Conservation (phyloP, 2,888 invertebrate species). For the Athalia circularis region DNA sequence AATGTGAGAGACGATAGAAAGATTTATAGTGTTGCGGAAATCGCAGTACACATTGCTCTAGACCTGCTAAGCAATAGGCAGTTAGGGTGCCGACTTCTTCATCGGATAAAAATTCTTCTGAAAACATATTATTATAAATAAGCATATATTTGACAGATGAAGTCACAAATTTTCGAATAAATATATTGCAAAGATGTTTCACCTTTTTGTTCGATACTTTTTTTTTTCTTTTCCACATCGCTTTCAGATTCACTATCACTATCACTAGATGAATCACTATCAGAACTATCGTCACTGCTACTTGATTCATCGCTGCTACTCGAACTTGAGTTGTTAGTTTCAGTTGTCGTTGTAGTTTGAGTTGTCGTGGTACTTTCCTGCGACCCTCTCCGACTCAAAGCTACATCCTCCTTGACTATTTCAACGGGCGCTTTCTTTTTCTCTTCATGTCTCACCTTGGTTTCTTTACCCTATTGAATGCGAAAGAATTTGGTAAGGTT, state of each 20-base stretch:
- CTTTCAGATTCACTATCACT: slow-evolving; percentile 77
- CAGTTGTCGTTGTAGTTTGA: slow-evolving; percentile 71
- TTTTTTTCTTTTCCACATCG: slow-evolving; percentile 71
- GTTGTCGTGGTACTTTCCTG: slow-evolving; percentile 73
- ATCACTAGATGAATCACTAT: slow-evolving; percentile 75
- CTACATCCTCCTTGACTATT: slow-evolving; percentile 61
- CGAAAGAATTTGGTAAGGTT: background rate
- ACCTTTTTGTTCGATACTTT: slow-evolving; percentile 60
- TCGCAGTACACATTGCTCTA: slow-evolving; percentile 89
- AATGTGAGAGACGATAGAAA: slow-evolving; percentile 89
- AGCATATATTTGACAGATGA: background rate
- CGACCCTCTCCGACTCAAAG: slow-evolving; percentile 68
- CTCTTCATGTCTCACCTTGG: slow-evolving; percentile 57
- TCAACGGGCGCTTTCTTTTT: slow-evolving; percentile 59
- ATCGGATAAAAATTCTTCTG: slow-evolving; percentile 73
- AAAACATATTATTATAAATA: slow-evolving; percentile 29
- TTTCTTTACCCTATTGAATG: slow-evolving; percentile 55
- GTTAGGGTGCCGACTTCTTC: slow-evolving; percentile 80
- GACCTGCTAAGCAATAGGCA: slow-evolving; percentile 82
- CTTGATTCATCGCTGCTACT: slow-evolving; percentile 75
- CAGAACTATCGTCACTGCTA: slow-evolving; percentile 78
- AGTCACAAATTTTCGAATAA: background rate
- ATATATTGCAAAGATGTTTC: background rate
- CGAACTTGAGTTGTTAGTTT: slow-evolving; percentile 72
- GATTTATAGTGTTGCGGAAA: slow-evolving; percentile 96